Conservation (phyloP, 2,797 vertebrate species). For the Setipinna tenuifilis region DNA sequence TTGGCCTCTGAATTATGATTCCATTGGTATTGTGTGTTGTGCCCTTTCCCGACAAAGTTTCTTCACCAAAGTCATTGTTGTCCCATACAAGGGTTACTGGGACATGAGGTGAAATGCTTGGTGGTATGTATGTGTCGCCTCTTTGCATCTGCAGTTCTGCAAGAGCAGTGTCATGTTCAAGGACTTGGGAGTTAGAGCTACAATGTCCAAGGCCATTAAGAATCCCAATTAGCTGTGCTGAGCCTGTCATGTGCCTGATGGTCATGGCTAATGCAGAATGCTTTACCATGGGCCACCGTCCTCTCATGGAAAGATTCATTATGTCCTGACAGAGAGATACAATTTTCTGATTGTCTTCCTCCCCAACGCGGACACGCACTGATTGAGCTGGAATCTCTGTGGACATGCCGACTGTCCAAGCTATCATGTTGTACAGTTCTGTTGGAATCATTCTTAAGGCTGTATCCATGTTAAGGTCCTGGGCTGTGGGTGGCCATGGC, state of each 20-base stretch:
- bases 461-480: background rate
- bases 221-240: conserved; percentile 13
- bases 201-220: conserved; percentile 27
- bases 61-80: conserved; percentile 33
- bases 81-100: conserved; percentile 34
- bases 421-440: background rate
- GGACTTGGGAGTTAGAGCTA: conserved; percentile 15
- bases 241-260: conserved; percentile 7
- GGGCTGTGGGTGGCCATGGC: conserved; percentile 19
- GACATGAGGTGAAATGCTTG: background rate
- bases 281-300: conserved; percentile 6
- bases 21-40: conserved; percentile 37
- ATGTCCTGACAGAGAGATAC: background rate
- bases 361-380: background rate
- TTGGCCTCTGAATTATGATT: conserved; percentile 5
- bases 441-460: background rate
- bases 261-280: conserved; percentile 19
- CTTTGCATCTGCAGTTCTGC: conserved; percentile 28
- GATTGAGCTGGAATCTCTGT: background rate
- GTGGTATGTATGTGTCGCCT: conserved; percentile 2
- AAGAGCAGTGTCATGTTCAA: conserved; percentile 29
- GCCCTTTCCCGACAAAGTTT: conserved; percentile 29
- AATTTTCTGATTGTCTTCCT: background rate
- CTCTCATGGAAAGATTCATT: background rate
- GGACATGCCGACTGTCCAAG: background rate